These are phyloP conservation scores for Catocala fraxini DNA, from an alignment of 2,888 invertebrate species.

Conservation along the genomic window DNA sequence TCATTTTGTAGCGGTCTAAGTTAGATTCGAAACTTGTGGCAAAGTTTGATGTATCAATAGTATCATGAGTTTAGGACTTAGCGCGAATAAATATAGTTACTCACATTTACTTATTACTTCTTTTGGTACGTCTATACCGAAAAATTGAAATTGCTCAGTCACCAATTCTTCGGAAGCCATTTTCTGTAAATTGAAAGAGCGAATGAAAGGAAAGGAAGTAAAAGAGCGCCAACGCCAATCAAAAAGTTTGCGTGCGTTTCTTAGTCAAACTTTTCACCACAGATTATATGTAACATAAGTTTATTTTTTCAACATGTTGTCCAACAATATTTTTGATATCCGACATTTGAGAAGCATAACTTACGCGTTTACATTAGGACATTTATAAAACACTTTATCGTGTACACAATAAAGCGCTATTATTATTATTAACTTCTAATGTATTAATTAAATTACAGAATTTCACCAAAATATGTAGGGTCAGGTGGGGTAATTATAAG, in stretches of 20 bases:
- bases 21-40: conserved; percentile 35
- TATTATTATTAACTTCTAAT: no score
- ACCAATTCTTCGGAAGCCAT: conserved; percentile 87
- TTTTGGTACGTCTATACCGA: conserved; percentile 86
- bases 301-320: neutral
- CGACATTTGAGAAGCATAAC: no score
- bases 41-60: conserved; percentile 30
- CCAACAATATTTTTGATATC: no score
- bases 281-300: conserved; percentile 21
- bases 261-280: conserved; percentile 37
- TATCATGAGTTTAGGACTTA: conserved; percentile 27
- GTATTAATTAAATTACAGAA: no score
- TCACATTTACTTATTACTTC: conserved; percentile 88
- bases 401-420: no score
- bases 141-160: conserved; percentile 89
- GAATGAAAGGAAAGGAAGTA: conserved; percentile 56
- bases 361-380: no score
- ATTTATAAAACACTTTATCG: no score
- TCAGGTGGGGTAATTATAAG: no score
- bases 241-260: conserved; percentile 40
- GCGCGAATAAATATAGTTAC: conserved; percentile 54
- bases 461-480: no score
- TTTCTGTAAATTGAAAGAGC: conserved; percentile 75
- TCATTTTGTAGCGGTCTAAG: conserved; percentile 62
- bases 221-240: conserved; percentile 63